Evolutionary conservation across 92 coral and sea anemone species (phyloP), one percentile per base, ranked within the genome.

Genomic region (Isaurus tuberculatus): DNA sequence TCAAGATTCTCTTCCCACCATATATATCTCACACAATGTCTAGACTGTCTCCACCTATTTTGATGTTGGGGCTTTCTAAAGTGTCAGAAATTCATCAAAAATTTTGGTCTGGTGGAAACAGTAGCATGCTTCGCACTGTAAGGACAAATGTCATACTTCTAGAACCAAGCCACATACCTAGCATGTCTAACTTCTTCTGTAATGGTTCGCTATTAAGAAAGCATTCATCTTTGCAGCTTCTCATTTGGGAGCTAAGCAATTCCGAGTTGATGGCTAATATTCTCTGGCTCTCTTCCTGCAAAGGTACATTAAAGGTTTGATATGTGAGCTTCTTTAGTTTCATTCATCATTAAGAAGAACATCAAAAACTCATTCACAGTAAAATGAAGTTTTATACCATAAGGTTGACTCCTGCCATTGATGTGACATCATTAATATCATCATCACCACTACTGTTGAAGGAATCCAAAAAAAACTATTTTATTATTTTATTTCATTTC

Each of bases 361-460:
- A 7, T 0, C 10, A 42, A 32, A 61, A 49, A 57, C 16, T 28
- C 34, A 23, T 23, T 20, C 46, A 33, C 63, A 61, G 33, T 70
- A 16, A 20, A 34, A 44, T 14, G 19, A 31, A 15, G 0, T 19
- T 13, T 3, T 92, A 65, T 75, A 97, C 99, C 99, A 94, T 92
- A 19, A 97, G 93, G 84, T 97, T 97, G 20, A 97, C 99, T 25
- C 99, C 99, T 49, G 99, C 99, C 98, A 97, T 97, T 60, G 98
- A 97, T 0, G 99, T 95, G 75, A 97, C 99, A 87, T 97, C 99
- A 89, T 97, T 97, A 65, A 97, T 97, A 85, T 97, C 99, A 83
- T 97, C 99, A 94, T 97, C 99, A 19, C 98, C 98, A 87, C 99
- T 95, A 63, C 99, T 97, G 81, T 36, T 84, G 79, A 72, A 17